phyloP scores from a whole-genome alignment of 2,888 invertebrate species.

The Eurytoma californica region DNA sequence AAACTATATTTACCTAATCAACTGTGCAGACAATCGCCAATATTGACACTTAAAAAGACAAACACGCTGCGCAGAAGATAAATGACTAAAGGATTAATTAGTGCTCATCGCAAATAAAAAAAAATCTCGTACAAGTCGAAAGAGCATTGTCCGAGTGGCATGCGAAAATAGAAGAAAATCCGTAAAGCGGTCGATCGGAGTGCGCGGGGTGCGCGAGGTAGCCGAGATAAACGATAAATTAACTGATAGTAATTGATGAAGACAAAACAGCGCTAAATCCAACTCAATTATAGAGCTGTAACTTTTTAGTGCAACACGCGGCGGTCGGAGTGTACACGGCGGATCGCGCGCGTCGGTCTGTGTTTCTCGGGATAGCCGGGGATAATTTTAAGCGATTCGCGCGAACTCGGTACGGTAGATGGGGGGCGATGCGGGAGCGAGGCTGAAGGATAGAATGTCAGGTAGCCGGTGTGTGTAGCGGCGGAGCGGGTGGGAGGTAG shows the following conservation, averaged over 20 bases:
- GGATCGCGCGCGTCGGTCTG: background rate
- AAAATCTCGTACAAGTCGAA: background rate
- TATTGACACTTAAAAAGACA: too few relatives aligned
- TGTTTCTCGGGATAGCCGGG: conserved; percentile 26
- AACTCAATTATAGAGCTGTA: conserved; percentile 49
- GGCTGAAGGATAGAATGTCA: conserved; percentile 36
- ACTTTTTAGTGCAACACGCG: conserved; percentile 39
- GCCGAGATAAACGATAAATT: conserved; percentile 19
- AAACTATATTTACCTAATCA: background rate
- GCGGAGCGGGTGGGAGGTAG: conserved; percentile 31
- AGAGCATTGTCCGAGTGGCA: background rate
- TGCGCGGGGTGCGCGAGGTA: background rate
- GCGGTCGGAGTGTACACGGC: background rate
- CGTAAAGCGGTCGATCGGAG: conserved; percentile 3
- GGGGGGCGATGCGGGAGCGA: background rate
- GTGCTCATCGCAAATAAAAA: background rate
- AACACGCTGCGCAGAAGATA: too few relatives aligned
- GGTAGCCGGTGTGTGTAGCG: conserved; percentile 7
- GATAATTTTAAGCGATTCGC: conserved; percentile 59
- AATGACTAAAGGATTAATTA: too few relatives aligned
- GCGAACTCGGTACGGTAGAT: background rate
- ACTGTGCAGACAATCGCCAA: too few relatives aligned
- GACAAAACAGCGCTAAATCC: conserved; percentile 37
- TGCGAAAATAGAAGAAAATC: conserved; percentile 18
- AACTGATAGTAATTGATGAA: conserved; percentile 47